Conservation (phyloP, 1,140 invertebrate genomes). For the Drosophila subpulchrella region DNA sequence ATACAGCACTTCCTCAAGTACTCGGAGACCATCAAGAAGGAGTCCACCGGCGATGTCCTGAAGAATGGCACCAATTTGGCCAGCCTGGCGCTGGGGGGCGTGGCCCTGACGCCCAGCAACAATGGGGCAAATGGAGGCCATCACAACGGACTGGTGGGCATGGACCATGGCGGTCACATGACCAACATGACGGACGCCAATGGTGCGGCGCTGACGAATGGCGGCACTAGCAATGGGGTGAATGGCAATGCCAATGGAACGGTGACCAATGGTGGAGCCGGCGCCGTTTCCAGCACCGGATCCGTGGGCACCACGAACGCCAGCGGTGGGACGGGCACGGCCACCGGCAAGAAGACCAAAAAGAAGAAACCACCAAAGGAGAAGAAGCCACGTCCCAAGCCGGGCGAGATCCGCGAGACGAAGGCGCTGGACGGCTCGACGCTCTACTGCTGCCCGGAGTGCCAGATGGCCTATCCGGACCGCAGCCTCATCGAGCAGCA, state of each 20-base stretch:
- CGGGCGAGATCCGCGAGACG: slow-evolving; percentile 92
- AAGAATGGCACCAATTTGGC: slow-evolving; percentile 83
- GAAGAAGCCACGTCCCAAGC: slow-evolving; percentile 90
- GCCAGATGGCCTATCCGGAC: slow-evolving; percentile 94
- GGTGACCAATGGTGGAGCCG: slow-evolving; percentile 65
- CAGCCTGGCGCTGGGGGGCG: slow-evolving; percentile 78
- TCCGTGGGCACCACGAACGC: slow-evolving; percentile 70
- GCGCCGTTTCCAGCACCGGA: slow-evolving; percentile 67
- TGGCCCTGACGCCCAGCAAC: slow-evolving; percentile 71
- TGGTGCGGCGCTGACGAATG: slow-evolving; percentile 64
- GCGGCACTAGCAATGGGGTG: slow-evolving; percentile 59
- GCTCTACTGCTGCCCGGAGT: slow-evolving; percentile 93
- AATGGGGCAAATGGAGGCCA: slow-evolving; percentile 66
- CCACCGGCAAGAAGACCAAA: slow-evolving; percentile 91
- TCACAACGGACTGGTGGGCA: slow-evolving; percentile 74
- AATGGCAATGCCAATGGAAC: slow-evolving; percentile 72
- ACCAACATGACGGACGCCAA: slow-evolving; percentile 77
- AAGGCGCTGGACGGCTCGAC: slow-evolving; percentile 93
- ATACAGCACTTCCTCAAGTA: slow-evolving; percentile 85
- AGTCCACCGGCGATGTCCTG: slow-evolving; percentile 80
- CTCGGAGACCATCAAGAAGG: slow-evolving; percentile 84
- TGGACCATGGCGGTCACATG: slow-evolving; percentile 78
- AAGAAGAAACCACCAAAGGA: slow-evolving; percentile 90
- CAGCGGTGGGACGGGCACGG: slow-evolving; percentile 72
- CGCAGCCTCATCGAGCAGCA: slow-evolving; percentile 92